Evolutionary conservation across 2,113 vertebrate genomes (phyloP).

Genomic region (Phrynosoma blainvillii): DNA sequence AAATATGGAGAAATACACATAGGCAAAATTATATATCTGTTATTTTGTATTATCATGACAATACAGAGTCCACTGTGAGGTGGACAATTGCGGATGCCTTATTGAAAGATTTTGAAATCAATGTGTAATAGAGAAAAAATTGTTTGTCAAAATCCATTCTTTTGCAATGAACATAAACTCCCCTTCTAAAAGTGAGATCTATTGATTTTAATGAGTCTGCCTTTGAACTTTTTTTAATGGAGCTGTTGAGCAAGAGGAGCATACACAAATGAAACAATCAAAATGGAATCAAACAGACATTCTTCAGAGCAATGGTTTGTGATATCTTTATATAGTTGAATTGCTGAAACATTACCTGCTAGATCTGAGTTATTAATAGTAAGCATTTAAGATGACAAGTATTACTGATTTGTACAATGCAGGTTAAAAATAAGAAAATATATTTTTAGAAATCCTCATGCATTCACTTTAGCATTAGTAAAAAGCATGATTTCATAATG

Average conservation of each 20-base stretch:
- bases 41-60: not conserved
- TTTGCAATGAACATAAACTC: not conserved
- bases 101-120: not conserved
- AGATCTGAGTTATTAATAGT: not conserved
- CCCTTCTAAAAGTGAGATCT: not conserved
- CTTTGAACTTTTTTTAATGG: not conserved
- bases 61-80: not conserved
- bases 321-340: not conserved
- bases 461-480: not conserved
- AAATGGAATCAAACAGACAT: not conserved
- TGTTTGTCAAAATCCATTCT: not conserved
- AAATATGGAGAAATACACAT: slow-evolving; percentile 21
- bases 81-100: slow-evolving; percentile 6
- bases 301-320: not conserved
- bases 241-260: not conserved
- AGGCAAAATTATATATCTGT: slow-evolving; percentile 8
- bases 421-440: too few relatives aligned
- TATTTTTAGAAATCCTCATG: too few relatives aligned
- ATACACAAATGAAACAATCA: not conserved
- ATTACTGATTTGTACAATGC: not conserved
- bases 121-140: not conserved
- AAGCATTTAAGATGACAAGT: not conserved
- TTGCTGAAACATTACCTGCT: not conserved
- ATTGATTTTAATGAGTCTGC: not conserved
- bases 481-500: not conserved